A percentile compares a stretch with the other conserved stretches of the same genome.
These are phyloP conservation scores for Dysidea cf. avara DNA, from an alignment of 37 sponge, comb jelly and placozoan genomes.

Conservation along the genomic window DNA sequence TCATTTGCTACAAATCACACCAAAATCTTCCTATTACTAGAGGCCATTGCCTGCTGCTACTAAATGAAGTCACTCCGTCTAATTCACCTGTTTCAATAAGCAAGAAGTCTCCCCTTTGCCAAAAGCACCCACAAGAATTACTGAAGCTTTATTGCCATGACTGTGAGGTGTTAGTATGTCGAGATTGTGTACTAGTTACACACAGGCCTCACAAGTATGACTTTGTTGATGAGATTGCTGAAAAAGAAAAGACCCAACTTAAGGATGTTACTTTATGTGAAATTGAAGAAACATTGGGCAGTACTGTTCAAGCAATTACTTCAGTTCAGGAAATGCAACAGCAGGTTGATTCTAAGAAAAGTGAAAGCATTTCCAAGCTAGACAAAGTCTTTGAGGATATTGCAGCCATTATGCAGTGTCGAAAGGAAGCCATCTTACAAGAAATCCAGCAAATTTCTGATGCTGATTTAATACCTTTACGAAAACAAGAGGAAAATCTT, in stretches of 20 bases:
- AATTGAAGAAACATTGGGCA: neutral
- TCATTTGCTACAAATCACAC: too few species aligned
- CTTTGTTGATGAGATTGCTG: conserved; percentile 8
- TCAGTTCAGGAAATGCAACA: neutral
- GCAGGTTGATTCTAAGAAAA: neutral
- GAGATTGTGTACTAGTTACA: conserved; percentile 20
- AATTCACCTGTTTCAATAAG: too few species aligned
- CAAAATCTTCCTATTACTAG: too few species aligned
- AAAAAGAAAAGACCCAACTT: neutral
- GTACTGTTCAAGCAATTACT: neutral
- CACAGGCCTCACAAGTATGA: conserved; percentile 8
- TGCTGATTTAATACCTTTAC: neutral
- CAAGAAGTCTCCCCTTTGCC: neutral
- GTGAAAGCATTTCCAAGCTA: too few species aligned
- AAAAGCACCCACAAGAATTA: neutral
- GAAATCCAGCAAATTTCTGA: neutral
- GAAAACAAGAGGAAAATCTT: neutral
- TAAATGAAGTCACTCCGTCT: too few species aligned
- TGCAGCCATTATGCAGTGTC: too few species aligned
- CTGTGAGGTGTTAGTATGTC: conserved; percentile 10
- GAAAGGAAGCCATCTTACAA: neutral
- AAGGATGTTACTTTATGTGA: neutral
- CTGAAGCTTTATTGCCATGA: conserved; percentile 24
- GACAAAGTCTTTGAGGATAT: too few species aligned
- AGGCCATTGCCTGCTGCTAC: too few species aligned